These are phyloP conservation scores for Aricia artaxerxes DNA, from an alignment of 2,888 invertebrate genomes.

Conservation along the genomic window DNA sequence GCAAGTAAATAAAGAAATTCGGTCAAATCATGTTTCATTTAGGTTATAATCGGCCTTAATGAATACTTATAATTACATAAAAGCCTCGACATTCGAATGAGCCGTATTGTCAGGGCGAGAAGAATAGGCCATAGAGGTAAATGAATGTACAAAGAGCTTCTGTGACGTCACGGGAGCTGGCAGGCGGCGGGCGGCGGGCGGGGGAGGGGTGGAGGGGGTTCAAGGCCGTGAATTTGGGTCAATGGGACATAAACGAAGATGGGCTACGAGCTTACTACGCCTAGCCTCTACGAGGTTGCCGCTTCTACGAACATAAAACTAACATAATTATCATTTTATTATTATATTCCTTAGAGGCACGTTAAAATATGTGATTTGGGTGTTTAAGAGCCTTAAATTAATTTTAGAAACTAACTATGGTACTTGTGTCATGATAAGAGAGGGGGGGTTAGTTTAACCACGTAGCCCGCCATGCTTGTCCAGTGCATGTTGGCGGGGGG, in stretches of 20 bases:
- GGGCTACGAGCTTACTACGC: constrained; percentile 48
- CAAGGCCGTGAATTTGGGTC: constrained; percentile 75
- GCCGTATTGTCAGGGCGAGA: constrained; percentile 23
- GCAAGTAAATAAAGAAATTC: background rate
- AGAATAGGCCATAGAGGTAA: constrained; percentile 29
- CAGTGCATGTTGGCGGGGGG: too few species aligned
- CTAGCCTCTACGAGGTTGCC: constrained; percentile 35
- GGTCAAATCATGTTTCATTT: constrained; percentile 8
- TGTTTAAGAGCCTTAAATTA: background rate
- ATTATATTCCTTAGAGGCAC: background rate
- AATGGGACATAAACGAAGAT: constrained; percentile 65
- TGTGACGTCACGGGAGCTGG: constrained; percentile 64
- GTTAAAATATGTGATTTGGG: background rate
- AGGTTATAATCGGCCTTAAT: background rate
- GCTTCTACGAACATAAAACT: constrained; percentile 29
- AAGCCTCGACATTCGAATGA: constrained; percentile 28
- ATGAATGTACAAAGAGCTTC: constrained; percentile 34
- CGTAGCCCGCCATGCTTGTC: too few species aligned
- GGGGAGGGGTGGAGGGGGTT: constrained; percentile 56
- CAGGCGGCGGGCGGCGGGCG: constrained; percentile 55
- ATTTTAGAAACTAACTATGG: too few species aligned
- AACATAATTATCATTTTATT: background rate
- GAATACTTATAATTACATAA: constrained; percentile 5
- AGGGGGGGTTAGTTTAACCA: too few species aligned
- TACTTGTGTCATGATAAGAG: too few species aligned